Percentiles rank a stretch among this genome's conserved stretches.
These are phyloP conservation scores for Pelobates cultripes DNA, from an alignment of 2,797 vertebrate genomes.

Conservation along the genomic window DNA sequence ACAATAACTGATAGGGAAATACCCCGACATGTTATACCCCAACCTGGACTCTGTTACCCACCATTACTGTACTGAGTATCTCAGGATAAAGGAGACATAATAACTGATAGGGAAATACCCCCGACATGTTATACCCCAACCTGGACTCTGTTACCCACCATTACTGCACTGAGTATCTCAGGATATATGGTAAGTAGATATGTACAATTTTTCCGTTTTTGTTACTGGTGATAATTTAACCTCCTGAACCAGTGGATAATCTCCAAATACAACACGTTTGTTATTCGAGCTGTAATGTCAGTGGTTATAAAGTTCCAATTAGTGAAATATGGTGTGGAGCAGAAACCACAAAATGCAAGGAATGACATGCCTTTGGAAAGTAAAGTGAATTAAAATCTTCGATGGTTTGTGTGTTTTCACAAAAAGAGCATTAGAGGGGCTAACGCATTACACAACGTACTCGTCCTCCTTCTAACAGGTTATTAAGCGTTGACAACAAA, in stretches of 20 bases:
- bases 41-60: too few species aligned
- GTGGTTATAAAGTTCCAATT: background rate
- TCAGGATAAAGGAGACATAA: too few species aligned
- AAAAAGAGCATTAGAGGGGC: background rate
- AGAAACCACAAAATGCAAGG: too few species aligned
- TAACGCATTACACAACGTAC: background rate
- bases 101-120: too few species aligned
- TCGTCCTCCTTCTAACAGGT: slow-evolving; percentile 63
- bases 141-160: too few species aligned
- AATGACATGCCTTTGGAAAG: background rate
- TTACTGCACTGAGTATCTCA: too few species aligned
- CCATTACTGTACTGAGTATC: too few species aligned
- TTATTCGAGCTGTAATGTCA: background rate
- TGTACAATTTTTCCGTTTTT: too few species aligned
- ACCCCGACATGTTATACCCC: too few species aligned
- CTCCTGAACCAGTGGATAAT: background rate
- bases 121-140: too few species aligned
- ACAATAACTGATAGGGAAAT: too few species aligned
- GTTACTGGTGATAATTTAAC: background rate
- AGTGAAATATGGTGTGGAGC: background rate
- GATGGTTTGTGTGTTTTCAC: background rate
- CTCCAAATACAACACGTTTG: background rate
- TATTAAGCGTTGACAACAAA: slow-evolving; percentile 81
- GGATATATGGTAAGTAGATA: too few species aligned
- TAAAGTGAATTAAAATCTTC: background rate